Percentiles rank a stretch among this genome's conserved stretches.
Conservation (phyloP, 2,888 invertebrate genomes). For the Antheraea assamensis region DNA sequence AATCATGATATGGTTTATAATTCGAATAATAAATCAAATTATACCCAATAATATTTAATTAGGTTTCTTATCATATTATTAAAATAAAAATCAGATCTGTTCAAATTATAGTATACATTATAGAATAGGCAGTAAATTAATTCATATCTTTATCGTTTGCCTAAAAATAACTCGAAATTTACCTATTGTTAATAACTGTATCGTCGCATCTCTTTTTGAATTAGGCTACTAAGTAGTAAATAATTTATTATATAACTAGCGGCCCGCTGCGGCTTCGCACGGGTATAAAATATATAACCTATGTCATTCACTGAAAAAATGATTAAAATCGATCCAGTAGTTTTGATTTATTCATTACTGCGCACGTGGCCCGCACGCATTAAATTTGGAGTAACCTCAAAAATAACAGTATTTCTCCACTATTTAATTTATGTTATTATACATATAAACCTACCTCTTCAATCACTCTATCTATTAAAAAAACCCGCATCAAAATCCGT, state of each 20-base stretch:
- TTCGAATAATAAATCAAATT: neutral
- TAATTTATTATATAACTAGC: neutral
- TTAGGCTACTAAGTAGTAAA: neutral
- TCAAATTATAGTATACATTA: neutral
- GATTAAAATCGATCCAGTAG: no score
- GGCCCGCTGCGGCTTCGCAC: no score
- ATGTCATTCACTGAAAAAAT: no score
- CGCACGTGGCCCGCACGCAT: no score
- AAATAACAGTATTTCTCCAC: no score
- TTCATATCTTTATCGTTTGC: neutral
- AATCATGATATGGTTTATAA: neutral
- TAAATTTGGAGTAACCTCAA: no score
- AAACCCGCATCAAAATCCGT: no score
- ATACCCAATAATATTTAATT: neutral
- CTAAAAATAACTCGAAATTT: neutral
- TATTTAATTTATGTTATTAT: no score
- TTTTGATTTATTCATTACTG: no score
- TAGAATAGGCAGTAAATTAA: neutral
- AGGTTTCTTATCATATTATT: neutral
- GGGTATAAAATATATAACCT: no score
- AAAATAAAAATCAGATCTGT: neutral
- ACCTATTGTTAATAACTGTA: neutral
- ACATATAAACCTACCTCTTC: no score
- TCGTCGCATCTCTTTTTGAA: neutral
- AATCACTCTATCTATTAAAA: no score